A percentile compares a stretch with the other conserved stretches of the same genome.
These are phyloP conservation scores for Leucopternis melanops DNA, from an alignment of 2,113 vertebrate genomes.

Conservation along the genomic window DNA sequence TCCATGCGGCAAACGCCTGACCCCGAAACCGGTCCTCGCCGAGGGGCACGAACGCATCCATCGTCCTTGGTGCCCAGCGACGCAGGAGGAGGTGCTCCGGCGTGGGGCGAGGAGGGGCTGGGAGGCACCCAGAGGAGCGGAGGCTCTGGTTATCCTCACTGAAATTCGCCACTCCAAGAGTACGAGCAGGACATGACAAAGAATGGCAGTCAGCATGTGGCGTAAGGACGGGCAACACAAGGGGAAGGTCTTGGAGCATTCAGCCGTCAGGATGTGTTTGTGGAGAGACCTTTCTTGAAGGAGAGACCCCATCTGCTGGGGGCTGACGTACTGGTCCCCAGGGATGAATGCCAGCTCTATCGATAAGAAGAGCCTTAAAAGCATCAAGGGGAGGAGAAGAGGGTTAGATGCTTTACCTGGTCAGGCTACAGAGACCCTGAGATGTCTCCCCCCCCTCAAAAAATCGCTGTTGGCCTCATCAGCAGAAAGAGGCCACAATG, in stretches of 20 bases:
- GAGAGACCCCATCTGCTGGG: background rate
- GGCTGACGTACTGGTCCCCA: fast-evolving
- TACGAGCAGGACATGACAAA: fast-evolving
- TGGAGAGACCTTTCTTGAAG: background rate
- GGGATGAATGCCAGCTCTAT: background rate
- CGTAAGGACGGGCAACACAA: fast-evolving
- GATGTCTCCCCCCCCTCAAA: background rate
- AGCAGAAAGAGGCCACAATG: background rate
- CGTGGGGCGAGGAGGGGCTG: fast-evolving
- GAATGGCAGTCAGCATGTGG: background rate
- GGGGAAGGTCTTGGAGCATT: background rate
- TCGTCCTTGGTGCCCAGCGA: fast-evolving
- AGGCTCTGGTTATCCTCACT: background rate
- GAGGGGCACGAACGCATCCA: fast-evolving
- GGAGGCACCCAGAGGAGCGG: background rate
- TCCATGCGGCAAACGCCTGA: fast-evolving
- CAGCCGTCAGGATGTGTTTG: fast-evolving
- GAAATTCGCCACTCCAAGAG: background rate
- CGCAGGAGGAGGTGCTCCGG: fast-evolving
- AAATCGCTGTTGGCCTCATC: background rate
- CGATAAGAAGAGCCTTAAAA: background rate
- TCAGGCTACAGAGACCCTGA: background rate
- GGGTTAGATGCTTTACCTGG: background rate
- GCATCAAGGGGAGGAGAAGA: background rate
- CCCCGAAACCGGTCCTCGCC: fast-evolving